Evolutionary conservation across 2,797 vertebrate species (phyloP).

Genomic region (Enteromius unitaeniatus): DNA sequence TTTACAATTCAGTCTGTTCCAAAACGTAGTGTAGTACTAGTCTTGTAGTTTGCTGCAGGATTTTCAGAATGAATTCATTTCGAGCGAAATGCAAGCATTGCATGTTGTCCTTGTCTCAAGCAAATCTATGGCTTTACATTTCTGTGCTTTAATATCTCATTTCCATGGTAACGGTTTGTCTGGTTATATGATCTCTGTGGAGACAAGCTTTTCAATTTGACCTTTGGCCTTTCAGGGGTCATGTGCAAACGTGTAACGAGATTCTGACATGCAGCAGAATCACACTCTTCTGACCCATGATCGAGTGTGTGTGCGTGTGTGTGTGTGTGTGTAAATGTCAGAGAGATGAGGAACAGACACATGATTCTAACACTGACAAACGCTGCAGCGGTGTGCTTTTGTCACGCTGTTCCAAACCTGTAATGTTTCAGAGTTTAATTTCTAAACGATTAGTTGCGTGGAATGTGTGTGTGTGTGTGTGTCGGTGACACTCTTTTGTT

Average conservation of each 20-base stretch:
- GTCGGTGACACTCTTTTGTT: constrained; percentile 18
- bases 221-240: constrained; percentile 46
- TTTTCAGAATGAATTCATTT: background rate
- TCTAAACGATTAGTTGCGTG: background rate
- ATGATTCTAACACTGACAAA: background rate
- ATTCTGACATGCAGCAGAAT: constrained; percentile 30
- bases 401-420: too few species aligned
- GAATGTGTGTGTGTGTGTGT: background rate
- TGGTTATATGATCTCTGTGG: constrained; percentile 23
- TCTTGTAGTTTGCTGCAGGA: background rate
- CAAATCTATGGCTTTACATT: constrained; percentile 45
- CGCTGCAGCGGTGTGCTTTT: background rate
- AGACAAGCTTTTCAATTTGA: constrained; percentile 35
- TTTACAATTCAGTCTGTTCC: background rate
- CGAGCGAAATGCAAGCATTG: background rate
- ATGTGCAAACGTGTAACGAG: constrained; percentile 18
- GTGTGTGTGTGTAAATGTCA: constrained; percentile 53
- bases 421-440: background rate
- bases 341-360: constrained; percentile 47
- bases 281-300: background rate
- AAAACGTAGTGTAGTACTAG: background rate
- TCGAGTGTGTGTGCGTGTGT: constrained; percentile 23
- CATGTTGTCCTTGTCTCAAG: constrained; percentile 29
- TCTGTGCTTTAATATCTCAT: constrained; percentile 35
- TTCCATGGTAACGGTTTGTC: constrained; percentile 35